Evolutionary conservation across 2,113 vertebrate genomes (phyloP).

Genomic region (Erythrocebus patas): DNA sequence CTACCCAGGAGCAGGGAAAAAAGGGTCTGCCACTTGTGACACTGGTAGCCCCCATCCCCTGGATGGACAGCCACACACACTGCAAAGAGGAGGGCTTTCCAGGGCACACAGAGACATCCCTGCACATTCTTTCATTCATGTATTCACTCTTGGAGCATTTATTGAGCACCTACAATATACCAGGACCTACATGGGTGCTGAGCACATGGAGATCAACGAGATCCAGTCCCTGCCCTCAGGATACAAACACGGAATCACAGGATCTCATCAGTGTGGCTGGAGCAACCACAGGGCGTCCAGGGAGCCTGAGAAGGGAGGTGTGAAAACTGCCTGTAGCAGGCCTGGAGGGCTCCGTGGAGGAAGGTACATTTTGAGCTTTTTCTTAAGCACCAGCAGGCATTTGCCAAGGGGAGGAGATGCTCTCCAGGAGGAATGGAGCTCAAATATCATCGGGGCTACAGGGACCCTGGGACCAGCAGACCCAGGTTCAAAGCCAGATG

Average conservation of each 20-base stretch:
- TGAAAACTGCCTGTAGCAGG: background rate
- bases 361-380: background rate
- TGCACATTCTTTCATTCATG: accelerated
- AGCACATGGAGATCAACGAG: accelerated
- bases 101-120: no score
- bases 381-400: background rate
- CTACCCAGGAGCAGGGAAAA: accelerated
- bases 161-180: accelerated
- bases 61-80: accelerated
- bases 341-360: background rate
- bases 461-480: background rate
- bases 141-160: no score
- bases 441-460: accelerated
- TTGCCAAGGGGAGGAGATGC: background rate
- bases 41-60: accelerated
- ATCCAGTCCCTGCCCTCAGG: no score
- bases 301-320: background rate
- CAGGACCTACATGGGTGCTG: accelerated
- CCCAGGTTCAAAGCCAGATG: background rate
- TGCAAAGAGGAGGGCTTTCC: background rate
- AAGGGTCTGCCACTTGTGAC: no score
- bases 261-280: background rate
- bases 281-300: background rate
- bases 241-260: accelerated
- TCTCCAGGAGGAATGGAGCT: background rate